Evolutionary conservation across 2,797 vertebrate genomes (phyloP).

Genomic region (Anableps anableps): DNA sequence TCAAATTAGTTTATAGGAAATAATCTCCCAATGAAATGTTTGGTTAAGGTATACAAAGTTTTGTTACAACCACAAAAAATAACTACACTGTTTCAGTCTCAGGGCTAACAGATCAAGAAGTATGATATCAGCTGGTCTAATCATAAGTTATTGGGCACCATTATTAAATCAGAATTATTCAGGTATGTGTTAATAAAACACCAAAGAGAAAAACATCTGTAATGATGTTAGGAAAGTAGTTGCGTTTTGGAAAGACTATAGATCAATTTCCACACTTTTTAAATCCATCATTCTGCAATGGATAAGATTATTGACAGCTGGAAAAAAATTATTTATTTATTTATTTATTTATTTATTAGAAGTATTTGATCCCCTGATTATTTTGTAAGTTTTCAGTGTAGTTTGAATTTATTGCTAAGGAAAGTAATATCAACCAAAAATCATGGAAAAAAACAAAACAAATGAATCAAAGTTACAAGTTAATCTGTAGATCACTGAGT

Average conservation of each 20-base stretch:
- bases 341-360: no score
- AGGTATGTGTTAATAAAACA: no score
- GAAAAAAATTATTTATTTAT: no score
- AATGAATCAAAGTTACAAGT: no score
- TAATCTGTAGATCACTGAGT: no score
- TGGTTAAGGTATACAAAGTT: neutral
- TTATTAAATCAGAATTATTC: neutral
- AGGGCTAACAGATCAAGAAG: neutral
- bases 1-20: neutral
- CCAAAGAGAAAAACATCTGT: neutral
- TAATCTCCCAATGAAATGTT: neutral
- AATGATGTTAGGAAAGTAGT: neutral
- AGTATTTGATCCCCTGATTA: no score
- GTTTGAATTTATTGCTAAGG: neutral
- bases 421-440: no score
- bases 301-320: neutral
- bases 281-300: neutral
- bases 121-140: neutral
- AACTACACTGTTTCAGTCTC: neutral
- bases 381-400: neutral
- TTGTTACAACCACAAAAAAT: neutral
- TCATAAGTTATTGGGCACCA: neutral
- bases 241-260: neutral
- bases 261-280: neutral
- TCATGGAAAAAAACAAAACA: no score